Base-by-base conservation (phyloP, 2,888 invertebrate genomes). In the Cancer borealis region DNA sequence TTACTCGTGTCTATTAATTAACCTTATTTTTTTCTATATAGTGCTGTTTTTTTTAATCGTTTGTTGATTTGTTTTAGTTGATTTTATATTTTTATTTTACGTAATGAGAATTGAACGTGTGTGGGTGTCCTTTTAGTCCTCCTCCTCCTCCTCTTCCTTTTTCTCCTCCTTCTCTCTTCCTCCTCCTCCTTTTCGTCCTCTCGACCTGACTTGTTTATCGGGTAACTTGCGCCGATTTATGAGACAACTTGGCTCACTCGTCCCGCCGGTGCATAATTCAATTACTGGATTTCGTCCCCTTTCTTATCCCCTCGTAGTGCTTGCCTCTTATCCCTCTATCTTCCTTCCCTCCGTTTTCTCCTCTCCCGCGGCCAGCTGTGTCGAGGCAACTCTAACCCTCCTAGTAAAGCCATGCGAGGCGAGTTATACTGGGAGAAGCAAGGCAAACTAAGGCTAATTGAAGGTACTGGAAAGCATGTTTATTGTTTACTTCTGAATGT, bases 171-270 rank as follows among this genome's bases (percentile, higher is more conserved):
- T 6, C 21, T 21, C 66, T 66, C n/a, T 4, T n/a, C n/a, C 66
- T 66, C 66, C n/a, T n/a, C 46, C 45, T 88, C 46, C 17, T 46
- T 46, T 26, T 45, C 10, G 21, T 46, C n/a, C n/a, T n/a, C 45
- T 79, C 30, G 79, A 79, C 3, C 26, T 30, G 79, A 79, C 79
- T 79, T 79, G 79, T 79, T 79, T 79, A 79, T 30, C 30, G 79
- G 79, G 30, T 79, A 79, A 79, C 79, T 79, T 79, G 79, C 14
- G 30, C 12, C 30, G 30, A 79, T 79, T 79, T 79, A 79, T 30
- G 79, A 21, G 79, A 79, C 79, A 79, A 79, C 79, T 79, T 79
- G 79, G 79, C 79, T 79, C 30, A 26, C 79, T 79, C 79, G 79
- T 79, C 79, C 30, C 79, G 14, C 79, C 30, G 26, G 79, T 30